phyloP scores from a whole-genome alignment of 2,888 invertebrate species.

The Prostheceraeus crozeri region DNA sequence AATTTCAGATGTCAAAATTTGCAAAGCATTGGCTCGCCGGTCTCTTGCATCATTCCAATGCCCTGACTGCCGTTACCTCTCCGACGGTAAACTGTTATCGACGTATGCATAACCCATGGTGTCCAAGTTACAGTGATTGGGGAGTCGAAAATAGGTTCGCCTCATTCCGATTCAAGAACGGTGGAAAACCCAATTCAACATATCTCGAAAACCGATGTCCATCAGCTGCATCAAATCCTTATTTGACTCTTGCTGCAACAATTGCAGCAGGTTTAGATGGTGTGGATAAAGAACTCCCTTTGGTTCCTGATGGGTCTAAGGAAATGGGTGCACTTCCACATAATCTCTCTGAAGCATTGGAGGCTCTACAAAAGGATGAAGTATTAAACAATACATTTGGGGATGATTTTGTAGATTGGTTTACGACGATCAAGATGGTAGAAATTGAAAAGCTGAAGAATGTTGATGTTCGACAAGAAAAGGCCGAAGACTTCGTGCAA shows the following conservation, averaged over 20 bases:
- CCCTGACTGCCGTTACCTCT: slow-evolving; percentile 43
- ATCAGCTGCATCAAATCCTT: slow-evolving; percentile 43
- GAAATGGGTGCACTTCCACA: background rate
- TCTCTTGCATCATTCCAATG: slow-evolving; percentile 41
- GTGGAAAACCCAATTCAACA: background rate
- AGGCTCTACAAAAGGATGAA: slow-evolving; percentile 26
- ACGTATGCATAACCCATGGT: slow-evolving; percentile 39
- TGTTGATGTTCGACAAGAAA: no score
- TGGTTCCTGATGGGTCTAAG: background rate
- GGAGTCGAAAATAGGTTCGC: slow-evolving; percentile 22
- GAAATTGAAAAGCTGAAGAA: no score
- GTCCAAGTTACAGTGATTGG: slow-evolving; percentile 34
- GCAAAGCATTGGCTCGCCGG: slow-evolving; percentile 44
- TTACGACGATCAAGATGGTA: no score
- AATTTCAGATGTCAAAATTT: slow-evolving; percentile 39
- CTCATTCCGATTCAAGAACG: slow-evolving; percentile 31
- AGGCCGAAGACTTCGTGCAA: no score
- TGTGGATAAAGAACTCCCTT: slow-evolving; percentile 14
- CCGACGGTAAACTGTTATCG: slow-evolving; percentile 46
- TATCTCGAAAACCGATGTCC: slow-evolving; percentile 42
- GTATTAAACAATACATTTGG: slow-evolving; percentile 25
- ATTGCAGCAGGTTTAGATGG: slow-evolving; percentile 44
- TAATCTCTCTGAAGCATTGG: slow-evolving; percentile 27
- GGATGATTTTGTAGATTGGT: slow-evolving; percentile 32
- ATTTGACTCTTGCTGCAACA: slow-evolving; percentile 42